Evolutionary conservation across 1,140 invertebrate species (phyloP), one percentile per base, ranked within the genome.

Genomic region (Lethocerus indicus): DNA sequence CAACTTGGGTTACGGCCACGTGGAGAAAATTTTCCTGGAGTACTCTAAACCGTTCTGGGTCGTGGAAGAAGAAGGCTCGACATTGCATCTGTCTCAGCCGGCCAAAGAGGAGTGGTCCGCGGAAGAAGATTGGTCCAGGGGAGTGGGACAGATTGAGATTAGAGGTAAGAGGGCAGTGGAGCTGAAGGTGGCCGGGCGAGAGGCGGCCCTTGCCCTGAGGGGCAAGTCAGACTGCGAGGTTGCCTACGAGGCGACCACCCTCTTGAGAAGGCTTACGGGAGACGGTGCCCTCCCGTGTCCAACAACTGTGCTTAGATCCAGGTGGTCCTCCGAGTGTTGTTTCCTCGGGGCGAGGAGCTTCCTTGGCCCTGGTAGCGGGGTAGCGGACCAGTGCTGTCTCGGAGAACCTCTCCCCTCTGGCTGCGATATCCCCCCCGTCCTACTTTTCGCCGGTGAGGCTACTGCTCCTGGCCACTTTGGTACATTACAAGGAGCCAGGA

Each of bases 381-480:
- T 78, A 0, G 74, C 72, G 4, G 16, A 45, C 24, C 49, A 51
- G 23, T 44, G 41, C 29, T 27, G 20, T 28, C 21, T 51, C 14
- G 29, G 20, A 6, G 29, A 40, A 13, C 40, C 40, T 21, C 55
- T 84, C 27, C 74, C 76, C 1, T 67, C 64, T 47, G 79, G 80
- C 1, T 63, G 83, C 42, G 77, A 77, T 23, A 73, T 69, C 1
- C 27, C 42, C 4, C 74, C 79, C 0, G 69, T 73, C 28, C 60
- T 93, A 20, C 61, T 88, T 20, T 92, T 92, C 64, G 88, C 87
- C 39, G 88, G 88, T 0, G 88, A 92, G 67, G 87, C 86, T 1
- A 89, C 87, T 1, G 77, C 85, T 56, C 67, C 81, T 4, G 74
- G 78, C 23, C 76, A 79, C 51, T 80, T 79, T 47, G 76, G 76